Percentiles rank a stretch among this genome's conserved stretches.
These are phyloP conservation scores for Synanthedon formicaeformis DNA, from an alignment of 2,888 invertebrate genomes.

Conservation along the genomic window DNA sequence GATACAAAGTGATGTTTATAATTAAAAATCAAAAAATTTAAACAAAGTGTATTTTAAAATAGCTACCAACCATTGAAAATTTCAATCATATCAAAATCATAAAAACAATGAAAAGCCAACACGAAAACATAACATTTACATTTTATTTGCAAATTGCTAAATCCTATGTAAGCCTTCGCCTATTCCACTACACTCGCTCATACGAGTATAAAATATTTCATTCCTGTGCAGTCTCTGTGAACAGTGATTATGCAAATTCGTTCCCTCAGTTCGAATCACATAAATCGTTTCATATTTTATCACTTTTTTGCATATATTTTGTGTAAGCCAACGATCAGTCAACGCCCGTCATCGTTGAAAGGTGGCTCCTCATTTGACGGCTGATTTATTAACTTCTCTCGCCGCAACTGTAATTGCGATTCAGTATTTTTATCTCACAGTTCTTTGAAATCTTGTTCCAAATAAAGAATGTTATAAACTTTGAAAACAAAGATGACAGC, in stretches of 20 bases:
- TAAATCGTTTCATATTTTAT: conserved; percentile 62
- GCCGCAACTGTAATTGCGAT: not conserved
- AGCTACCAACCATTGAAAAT: too few relatives aligned
- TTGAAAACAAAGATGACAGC: not conserved
- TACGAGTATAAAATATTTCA: conserved; percentile 32
- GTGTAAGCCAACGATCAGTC: conserved; percentile 48
- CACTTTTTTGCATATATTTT: conserved; percentile 52
- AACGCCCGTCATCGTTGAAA: conserved; percentile 28
- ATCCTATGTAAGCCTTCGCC: too few relatives aligned
- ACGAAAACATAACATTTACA: too few relatives aligned
- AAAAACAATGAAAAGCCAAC: too few relatives aligned
- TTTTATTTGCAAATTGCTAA: too few relatives aligned
- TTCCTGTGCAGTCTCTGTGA: conserved; percentile 32
- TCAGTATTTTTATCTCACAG: not conserved
- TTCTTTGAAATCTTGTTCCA: not conserved
- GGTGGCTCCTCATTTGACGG: conserved; percentile 32
- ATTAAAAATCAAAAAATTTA: too few relatives aligned
- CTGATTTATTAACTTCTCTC: conserved; percentile 26
- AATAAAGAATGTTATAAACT: not conserved
- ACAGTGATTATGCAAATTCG: conserved; percentile 57
- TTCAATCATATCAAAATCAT: too few relatives aligned
- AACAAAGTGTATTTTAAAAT: too few relatives aligned
- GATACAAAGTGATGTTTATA: too few relatives aligned
- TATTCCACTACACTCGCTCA: not conserved
- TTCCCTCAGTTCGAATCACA: conserved; percentile 42